Conservation (phyloP, 2,113 vertebrate species). For the Tonatia bakeri region DNA sequence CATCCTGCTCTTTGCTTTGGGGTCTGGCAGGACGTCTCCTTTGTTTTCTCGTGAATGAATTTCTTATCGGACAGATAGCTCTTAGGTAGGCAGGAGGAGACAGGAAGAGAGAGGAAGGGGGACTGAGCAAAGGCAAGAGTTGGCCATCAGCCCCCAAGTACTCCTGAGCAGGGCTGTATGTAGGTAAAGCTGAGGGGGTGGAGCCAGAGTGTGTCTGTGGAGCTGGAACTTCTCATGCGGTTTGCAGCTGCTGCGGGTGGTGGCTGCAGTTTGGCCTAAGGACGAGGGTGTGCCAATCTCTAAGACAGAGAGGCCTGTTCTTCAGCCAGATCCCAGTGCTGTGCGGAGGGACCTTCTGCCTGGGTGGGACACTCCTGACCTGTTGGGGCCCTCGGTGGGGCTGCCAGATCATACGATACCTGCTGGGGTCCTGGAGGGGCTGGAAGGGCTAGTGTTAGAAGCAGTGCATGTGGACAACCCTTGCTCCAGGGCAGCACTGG, state of each 20-base stretch:
- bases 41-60: not conserved
- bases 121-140: fast-evolving
- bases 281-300: constrained; percentile 9
- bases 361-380: not conserved
- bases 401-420: not conserved
- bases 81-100: not conserved
- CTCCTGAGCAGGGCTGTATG: not conserved
- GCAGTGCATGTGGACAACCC: not conserved
- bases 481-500: not conserved
- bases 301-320: constrained; percentile 47
- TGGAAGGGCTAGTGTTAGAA: not conserved
- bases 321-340: not conserved
- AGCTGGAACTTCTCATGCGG: not conserved
- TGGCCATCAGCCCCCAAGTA: not conserved
- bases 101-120: not conserved
- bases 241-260: not conserved
- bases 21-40: not conserved
- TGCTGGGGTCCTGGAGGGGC: not conserved
- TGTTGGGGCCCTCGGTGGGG: not conserved
- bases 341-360: not conserved
- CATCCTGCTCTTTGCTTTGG: not conserved
- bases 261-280: constrained; percentile 10
- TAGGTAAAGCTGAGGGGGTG: not conserved
- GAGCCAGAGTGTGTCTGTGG: not conserved
- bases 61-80: not conserved